These are phyloP conservation scores for Trypoxylus dichotomus DNA, from an alignment of 1,140 invertebrate genomes.

Conservation along the genomic window DNA sequence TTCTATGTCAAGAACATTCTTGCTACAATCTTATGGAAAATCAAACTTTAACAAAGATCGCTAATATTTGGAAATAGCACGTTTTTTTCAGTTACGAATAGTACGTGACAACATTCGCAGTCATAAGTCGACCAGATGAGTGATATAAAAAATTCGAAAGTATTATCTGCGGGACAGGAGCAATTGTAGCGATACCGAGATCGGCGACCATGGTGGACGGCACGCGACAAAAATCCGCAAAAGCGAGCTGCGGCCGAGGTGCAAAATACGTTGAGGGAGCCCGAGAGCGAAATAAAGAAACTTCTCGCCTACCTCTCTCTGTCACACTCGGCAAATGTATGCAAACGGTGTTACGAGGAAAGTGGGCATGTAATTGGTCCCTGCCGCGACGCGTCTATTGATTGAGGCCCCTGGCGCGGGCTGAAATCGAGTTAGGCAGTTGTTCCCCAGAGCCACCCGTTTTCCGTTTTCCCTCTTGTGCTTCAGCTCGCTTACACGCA, in stretches of 20 bases:
- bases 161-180: background rate
- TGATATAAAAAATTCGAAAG: background rate
- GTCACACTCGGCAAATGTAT: slow-evolving; percentile 51
- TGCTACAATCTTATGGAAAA: no score
- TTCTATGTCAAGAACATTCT: no score
- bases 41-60: no score
- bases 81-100: no score
- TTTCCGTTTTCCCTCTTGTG: slow-evolving; percentile 32
- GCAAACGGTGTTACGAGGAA: slow-evolving; percentile 55
- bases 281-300: slow-evolving; percentile 35
- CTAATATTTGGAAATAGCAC: no score
- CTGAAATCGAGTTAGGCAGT: slow-evolving; percentile 49
- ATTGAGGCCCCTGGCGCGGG: slow-evolving; percentile 48
- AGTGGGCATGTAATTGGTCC: slow-evolving; percentile 56
- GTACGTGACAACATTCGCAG: slow-evolving; percentile 37
- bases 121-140: slow-evolving; percentile 30
- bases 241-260: slow-evolving; percentile 20
- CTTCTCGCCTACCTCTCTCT: slow-evolving; percentile 34
- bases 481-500: slow-evolving; percentile 9
- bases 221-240: slow-evolving; percentile 18
- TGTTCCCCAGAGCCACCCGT: slow-evolving; percentile 42
- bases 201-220: background rate
- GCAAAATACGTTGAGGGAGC: background rate
- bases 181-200: no score
- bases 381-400: slow-evolving; percentile 50